Evolutionary conservation across 2,113 vertebrate species (phyloP), one percentile per base, ranked within the genome.

Genomic region (Piaya cayana): DNA sequence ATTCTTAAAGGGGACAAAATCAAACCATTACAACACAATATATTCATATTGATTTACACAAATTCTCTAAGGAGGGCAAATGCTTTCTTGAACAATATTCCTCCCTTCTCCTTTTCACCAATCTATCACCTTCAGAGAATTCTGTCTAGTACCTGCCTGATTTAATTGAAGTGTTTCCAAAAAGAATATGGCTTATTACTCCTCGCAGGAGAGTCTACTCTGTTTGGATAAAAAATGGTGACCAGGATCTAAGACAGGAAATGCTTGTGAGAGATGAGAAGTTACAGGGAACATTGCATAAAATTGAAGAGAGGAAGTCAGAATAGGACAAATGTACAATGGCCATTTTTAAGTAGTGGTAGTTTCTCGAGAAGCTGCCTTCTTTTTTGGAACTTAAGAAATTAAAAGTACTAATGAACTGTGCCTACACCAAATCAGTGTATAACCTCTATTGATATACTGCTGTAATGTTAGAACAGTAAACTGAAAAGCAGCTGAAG

Each of bases 41-140:
- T 62, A 68, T 29, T 60, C 52, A 52, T 75, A 67, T 30, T 94
- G 55, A 69, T 92, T 75, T 93, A 53, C 26, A 91, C 71, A 77
- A 87, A 93, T 25, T 59, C 17, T 2, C 50, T 93, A 36, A 39
- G 47, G 25, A 87, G 30, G 56, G 72, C 37, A 90, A 77, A 65
- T 90, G 55, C 81, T 93, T 95, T 88, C 58, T 68, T 92, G 58
- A 92, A 75, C 58, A 79, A 10, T 72, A 76, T 77, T 89, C 19
- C 55, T 90, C 65, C n/a, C 3, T 86, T 92, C 78, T 90, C n/a
- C 50, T 95, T 86, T 95, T 88, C 52, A 90, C 58, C 50, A 86
- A 42, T 47, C 88, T 10, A 63, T 76, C 53, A 74, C 36, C 34
- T 88, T 82, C 45, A 72, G 52, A 53, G 58, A 95, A 86, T 82